Percentiles rank a stretch among this genome's conserved stretches.
phyloP scores from a whole-genome alignment of 2,113 vertebrate species.

The Aythya baeri region DNA sequence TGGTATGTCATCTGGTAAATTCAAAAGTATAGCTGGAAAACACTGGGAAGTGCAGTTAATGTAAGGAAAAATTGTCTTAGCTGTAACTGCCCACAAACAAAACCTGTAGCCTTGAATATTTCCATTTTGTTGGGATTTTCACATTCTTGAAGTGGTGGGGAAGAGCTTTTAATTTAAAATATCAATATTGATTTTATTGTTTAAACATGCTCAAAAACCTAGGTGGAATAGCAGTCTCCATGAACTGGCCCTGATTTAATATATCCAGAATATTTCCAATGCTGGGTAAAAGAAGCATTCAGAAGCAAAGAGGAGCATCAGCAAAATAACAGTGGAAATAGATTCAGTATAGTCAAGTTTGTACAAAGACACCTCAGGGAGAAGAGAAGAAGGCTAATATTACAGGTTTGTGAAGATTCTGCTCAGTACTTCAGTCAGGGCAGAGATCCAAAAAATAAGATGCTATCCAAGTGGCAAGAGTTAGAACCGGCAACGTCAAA shows the following conservation, averaged over 20 bases:
- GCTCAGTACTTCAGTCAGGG: background rate
- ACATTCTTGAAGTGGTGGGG: background rate
- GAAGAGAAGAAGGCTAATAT: background rate
- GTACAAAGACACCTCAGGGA: background rate
- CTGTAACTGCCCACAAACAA: background rate
- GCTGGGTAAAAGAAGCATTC: background rate
- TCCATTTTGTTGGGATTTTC: background rate
- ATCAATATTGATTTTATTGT: background rate
- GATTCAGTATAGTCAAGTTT: background rate
- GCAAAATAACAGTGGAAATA: background rate
- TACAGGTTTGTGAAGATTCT: accelerated
- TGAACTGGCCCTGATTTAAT: background rate
- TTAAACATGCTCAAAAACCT: background rate
- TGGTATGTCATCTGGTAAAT: background rate
- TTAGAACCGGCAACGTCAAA: background rate
- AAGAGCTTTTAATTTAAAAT: background rate
- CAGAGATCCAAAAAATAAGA: background rate
- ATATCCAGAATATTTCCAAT: background rate
- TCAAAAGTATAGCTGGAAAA: background rate
- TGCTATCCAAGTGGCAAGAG: background rate
- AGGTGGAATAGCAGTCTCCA: background rate
- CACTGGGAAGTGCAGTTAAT: background rate
- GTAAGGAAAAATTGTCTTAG: background rate
- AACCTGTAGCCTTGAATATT: background rate
- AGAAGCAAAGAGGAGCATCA: background rate